These are phyloP conservation scores for Lamellibrachia satsuma DNA, from an alignment of 2,888 invertebrate genomes.

Conservation along the genomic window DNA sequence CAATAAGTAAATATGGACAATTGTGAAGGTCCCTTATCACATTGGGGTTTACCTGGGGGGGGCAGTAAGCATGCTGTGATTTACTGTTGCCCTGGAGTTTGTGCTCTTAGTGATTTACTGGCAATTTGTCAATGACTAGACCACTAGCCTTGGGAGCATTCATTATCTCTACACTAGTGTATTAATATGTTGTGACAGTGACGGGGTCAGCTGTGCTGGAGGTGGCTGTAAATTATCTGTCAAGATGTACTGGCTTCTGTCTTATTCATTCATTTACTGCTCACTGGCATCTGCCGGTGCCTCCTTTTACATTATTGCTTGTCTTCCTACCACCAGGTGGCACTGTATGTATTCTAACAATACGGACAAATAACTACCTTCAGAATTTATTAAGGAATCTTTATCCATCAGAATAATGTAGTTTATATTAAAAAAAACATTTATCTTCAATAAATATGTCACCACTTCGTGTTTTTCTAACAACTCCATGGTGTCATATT, in stretches of 20 bases:
- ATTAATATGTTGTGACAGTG: not conserved
- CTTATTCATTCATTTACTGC: not conserved
- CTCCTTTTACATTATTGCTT: not conserved
- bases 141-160: not conserved
- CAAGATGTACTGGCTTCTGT: not conserved
- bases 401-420: not conserved
- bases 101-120: not conserved
- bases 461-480: too few relatives aligned
- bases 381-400: not conserved
- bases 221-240: not conserved
- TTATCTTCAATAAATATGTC: too few relatives aligned
- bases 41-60: too few relatives aligned
- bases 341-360: not conserved
- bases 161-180: slow-evolving; percentile 12
- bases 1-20: too few relatives aligned
- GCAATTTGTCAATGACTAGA: not conserved
- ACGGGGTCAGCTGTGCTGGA: not conserved
- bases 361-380: not conserved
- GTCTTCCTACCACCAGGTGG: not conserved
- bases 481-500: too few relatives aligned
- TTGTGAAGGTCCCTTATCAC: too few relatives aligned
- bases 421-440: not conserved
- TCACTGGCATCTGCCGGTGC: not conserved
- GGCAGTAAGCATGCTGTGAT: not conserved
- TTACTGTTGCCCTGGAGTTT: not conserved